Conservation (phyloP, 1,140 invertebrate genomes). For the Nasonia longicornis region DNA sequence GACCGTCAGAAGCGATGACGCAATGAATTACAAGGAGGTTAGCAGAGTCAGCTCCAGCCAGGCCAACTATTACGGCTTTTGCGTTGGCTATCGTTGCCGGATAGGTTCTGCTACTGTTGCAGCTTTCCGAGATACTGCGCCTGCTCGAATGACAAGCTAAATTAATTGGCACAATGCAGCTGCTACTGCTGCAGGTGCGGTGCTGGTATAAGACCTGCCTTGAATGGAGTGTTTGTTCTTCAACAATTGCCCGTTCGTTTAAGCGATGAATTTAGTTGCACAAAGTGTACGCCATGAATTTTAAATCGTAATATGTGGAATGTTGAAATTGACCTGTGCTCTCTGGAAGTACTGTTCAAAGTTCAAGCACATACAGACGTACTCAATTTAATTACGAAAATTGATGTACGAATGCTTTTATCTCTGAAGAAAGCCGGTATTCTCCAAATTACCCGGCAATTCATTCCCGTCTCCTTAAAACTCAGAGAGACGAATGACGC, state of each 20-base stretch:
- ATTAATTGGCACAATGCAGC: slow-evolving; percentile 49
- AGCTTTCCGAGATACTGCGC: background rate
- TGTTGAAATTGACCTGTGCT: too few relatives aligned
- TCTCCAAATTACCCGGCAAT: background rate
- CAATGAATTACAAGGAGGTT: slow-evolving; percentile 5
- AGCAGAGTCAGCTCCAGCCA: background rate
- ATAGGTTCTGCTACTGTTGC: too few relatives aligned
- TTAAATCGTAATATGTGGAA: background rate
- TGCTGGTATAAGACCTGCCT: background rate
- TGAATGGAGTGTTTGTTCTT: background rate
- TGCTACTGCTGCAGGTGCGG: slow-evolving; percentile 40
- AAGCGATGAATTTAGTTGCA: background rate
- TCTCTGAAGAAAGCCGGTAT: too few relatives aligned
- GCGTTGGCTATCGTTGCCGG: background rate
- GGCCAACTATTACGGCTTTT: background rate
- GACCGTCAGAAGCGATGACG: background rate
- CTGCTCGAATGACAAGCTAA: slow-evolving; percentile 34
- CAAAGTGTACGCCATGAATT: background rate
- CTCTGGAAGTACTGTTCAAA: too few relatives aligned
- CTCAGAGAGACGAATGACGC: background rate
- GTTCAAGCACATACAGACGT: too few relatives aligned
- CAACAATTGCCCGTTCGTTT: background rate
- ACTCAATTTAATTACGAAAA: too few relatives aligned
- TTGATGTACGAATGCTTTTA: too few relatives aligned
- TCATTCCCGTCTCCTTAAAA: background rate